Conservation (phyloP, 92 coral and sea anemone genomes). For the Muricea muricata region DNA sequence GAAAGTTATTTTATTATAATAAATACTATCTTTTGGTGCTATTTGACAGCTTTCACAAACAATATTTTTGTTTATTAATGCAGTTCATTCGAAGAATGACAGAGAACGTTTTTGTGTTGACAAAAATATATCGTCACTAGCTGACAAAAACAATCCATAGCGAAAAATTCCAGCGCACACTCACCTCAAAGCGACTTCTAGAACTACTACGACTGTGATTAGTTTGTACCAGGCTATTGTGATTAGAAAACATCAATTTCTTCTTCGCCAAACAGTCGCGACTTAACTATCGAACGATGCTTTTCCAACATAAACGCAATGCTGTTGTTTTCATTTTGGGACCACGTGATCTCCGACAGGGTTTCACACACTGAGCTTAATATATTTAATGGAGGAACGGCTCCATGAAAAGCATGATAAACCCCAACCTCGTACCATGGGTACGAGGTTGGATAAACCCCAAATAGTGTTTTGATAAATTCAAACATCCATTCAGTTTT, state of each 20-base stretch:
- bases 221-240: constrained; percentile 68
- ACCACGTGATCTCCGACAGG: constrained; percentile 21
- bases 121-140: constrained; percentile 62
- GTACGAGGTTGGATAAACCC: too few relatives aligned
- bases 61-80: neutral
- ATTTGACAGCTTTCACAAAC: neutral
- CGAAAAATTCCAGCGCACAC: constrained; percentile 55
- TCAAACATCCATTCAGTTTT: too few relatives aligned
- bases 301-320: constrained; percentile 46
- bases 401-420: too few relatives aligned
- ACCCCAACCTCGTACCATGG: too few relatives aligned
- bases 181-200: constrained; percentile 98
- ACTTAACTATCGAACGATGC: constrained; percentile 41
- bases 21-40: neutral
- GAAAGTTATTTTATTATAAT: neutral
- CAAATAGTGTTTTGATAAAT: too few relatives aligned
- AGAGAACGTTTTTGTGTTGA: constrained; percentile 29
- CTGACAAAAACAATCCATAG: constrained; percentile 37
- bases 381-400: too few relatives aligned
- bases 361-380: neutral
- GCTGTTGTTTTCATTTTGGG: constrained; percentile 40
- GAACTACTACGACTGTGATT: constrained; percentile 88
- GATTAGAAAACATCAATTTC: constrained; percentile 99
- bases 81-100: neutral
- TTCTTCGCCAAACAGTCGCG: constrained; percentile 50